phyloP scores from a whole-genome alignment of 2,113 vertebrate species.

The Panthera tigris region DNA sequence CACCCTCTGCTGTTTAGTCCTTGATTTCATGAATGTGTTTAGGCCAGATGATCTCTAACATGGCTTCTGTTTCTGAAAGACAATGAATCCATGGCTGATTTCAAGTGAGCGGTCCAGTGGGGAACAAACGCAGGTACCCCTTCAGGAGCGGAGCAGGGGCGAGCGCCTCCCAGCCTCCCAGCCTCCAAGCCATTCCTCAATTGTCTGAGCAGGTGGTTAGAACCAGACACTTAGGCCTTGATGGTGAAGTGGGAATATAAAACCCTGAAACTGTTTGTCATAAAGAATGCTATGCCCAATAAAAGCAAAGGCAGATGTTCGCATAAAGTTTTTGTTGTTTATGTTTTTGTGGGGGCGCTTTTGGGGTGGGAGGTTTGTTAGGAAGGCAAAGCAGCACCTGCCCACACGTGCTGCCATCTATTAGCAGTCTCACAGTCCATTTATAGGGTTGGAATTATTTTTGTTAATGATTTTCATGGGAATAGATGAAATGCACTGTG shows the following conservation, averaged over 20 bases:
- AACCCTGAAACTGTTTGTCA: constrained; percentile 42
- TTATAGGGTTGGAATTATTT: constrained; percentile 50
- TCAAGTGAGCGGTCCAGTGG: not conserved
- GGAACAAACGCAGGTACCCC: not conserved
- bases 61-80: not conserved
- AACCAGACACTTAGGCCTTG: not conserved
- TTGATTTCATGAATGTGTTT: not conserved
- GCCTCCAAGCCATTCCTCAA: not conserved
- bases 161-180: not conserved
- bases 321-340: constrained; percentile 58
- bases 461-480: constrained; percentile 65
- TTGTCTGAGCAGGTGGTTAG: constrained; percentile 45
- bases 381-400: constrained; percentile 9
- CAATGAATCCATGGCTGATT: not conserved
- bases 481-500: constrained; percentile 40
- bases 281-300: constrained; percentile 27
- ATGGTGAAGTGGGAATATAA: constrained; percentile 44
- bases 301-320: constrained; percentile 69
- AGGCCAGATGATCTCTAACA: not conserved
- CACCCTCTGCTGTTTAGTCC: not conserved
- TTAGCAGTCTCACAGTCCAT: not conserved
- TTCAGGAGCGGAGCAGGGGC: not conserved
- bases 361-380: constrained; percentile 43
- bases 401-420: not conserved
- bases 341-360: constrained; percentile 30